Percentiles rank a stretch among this genome's conserved stretches.
phyloP scores from a whole-genome alignment of 2,113 vertebrate genomes.

The Hystrix brachyura region DNA sequence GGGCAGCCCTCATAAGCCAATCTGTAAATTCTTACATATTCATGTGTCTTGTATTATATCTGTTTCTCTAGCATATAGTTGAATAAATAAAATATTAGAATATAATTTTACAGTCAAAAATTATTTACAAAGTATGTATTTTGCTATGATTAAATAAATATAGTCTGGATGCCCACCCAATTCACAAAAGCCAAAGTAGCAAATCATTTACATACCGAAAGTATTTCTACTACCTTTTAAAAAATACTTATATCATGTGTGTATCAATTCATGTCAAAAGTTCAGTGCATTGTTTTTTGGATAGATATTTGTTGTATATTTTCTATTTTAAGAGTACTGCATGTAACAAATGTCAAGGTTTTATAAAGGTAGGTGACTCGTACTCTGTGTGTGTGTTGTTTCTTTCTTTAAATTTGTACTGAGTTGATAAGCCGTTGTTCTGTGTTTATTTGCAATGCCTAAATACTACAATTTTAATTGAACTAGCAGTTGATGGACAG shows the following conservation, averaged over 20 bases:
- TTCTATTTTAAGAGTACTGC: background rate
- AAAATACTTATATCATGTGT: background rate
- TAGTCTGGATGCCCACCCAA: background rate
- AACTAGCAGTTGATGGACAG: background rate
- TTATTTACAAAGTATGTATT: background rate
- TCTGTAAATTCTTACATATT: too few relatives aligned
- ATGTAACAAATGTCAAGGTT: constrained; percentile 47
- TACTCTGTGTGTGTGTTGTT: background rate
- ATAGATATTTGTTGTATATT: background rate
- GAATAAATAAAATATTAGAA: background rate
- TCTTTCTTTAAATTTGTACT: constrained; percentile 3
- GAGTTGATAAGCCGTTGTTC: background rate
- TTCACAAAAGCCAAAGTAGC: background rate
- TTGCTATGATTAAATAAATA: background rate
- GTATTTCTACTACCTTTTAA: background rate
- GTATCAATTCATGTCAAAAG: constrained; percentile 26
- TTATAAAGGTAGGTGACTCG: background rate
- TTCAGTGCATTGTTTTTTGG: constrained; percentile 31
- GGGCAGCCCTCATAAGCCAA: too few relatives aligned
- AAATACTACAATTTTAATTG: background rate
- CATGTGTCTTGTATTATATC: too few relatives aligned
- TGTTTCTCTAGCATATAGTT: background rate
- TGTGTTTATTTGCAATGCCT: background rate
- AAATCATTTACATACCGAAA: background rate
- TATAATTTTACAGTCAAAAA: background rate